Percentiles rank a stretch among this genome's conserved stretches.
Conservation (phyloP, 2,113 vertebrate species). For the Acanthisitta chloris region DNA sequence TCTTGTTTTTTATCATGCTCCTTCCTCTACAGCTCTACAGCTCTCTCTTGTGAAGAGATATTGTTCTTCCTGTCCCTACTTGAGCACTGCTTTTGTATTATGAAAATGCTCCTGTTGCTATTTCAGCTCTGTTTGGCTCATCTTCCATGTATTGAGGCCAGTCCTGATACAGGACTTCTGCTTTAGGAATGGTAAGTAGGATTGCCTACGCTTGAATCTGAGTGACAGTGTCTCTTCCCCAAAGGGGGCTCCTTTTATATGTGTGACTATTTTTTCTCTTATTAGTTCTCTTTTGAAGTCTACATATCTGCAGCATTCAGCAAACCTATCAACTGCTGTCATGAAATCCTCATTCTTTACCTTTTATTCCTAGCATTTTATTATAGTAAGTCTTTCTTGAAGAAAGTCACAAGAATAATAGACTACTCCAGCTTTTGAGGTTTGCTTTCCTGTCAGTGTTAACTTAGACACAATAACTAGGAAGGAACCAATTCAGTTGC, state of each 20-base stretch:
- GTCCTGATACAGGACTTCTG: background rate
- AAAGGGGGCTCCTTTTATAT: background rate
- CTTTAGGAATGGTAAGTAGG: background rate
- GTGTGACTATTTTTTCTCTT: background rate
- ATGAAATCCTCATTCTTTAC: background rate
- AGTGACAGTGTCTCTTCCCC: background rate
- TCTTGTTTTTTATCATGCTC: background rate
- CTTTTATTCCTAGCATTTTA: background rate
- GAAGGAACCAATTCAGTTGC: background rate
- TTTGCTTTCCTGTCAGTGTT: background rate
- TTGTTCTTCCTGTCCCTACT: background rate
- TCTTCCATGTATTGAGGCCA: background rate
- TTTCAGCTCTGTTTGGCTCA: constrained; percentile 33
- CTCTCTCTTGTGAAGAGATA: background rate
- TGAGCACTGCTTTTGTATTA: constrained; percentile 11
- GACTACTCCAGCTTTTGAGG: background rate
- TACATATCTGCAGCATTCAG: background rate
- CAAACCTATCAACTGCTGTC: background rate
- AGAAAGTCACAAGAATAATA: background rate
- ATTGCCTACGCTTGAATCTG: background rate
- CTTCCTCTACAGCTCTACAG: background rate
- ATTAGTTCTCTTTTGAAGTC: background rate
- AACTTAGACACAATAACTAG: background rate
- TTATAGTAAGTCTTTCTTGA: background rate
- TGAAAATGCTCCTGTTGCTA: background rate